phyloP scores from a whole-genome alignment of 2,888 invertebrate species.

The Lepidocyrtoides sp. region DNA sequence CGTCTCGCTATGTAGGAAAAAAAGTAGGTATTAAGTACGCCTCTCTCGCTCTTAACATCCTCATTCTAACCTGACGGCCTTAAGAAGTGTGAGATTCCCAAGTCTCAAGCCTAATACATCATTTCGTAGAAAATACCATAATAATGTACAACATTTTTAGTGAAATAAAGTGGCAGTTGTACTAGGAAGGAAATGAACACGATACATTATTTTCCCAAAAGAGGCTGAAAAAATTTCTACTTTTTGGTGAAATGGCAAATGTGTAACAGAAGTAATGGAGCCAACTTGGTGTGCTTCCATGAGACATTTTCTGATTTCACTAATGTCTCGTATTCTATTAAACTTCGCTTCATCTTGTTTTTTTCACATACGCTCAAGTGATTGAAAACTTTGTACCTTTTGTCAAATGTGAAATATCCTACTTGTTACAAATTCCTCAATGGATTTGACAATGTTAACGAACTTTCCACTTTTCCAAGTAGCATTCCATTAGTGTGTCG shows the following conservation, averaged over 20 bases:
- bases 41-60: slow-evolving; percentile 28
- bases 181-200: neutral
- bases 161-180: slow-evolving; percentile 21
- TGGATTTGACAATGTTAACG: slow-evolving; percentile 25
- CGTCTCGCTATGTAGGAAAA: slow-evolving; percentile 10
- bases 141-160: slow-evolving; percentile 28
- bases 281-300: slow-evolving; percentile 1
- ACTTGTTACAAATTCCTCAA: slow-evolving; percentile 10
- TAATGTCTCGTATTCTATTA: neutral
- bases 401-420: neutral
- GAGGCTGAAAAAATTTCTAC: neutral
- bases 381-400: neutral
- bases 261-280: slow-evolving; percentile 40
- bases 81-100: slow-evolving; percentile 55
- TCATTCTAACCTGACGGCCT: slow-evolving; percentile 50
- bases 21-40: slow-evolving; percentile 29
- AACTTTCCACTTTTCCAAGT: neutral
- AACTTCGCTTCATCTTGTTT: neutral
- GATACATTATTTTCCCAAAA: neutral
- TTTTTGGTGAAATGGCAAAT: slow-evolving; percentile 7
- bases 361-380: too few species aligned
- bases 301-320: neutral
- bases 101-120: slow-evolving; percentile 63
- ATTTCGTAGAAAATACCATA: slow-evolving; percentile 23
- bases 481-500: neutral